Base-by-base conservation (phyloP, 2,888 invertebrate genomes). In the Neuroscelio doddi region DNA sequence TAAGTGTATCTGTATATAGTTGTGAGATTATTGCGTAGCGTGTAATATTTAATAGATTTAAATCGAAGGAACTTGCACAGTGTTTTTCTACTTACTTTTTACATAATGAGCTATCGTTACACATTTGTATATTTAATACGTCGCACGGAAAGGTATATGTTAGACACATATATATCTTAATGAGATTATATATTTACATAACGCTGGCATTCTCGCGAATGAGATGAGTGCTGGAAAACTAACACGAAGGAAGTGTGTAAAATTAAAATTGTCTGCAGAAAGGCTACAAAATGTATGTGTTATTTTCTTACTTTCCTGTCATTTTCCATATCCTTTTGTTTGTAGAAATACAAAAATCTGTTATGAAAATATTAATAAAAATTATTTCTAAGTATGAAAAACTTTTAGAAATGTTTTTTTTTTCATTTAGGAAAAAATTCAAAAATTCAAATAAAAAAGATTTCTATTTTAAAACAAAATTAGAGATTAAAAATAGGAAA, bases 151-250 rank as follows among this genome's bases (percentile, higher is more conserved):
- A 21, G n/a, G n/a, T 36, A 47, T 27, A 30, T 21, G 16, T 14
- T 10, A 17, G 24, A 36, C 12, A 29, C 36, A 16, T 49, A 34
- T 36, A 49, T 27, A 38, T 49, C 24, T 36, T 38, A 21, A 27
- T 38, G 10, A 38, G 36, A 49, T 38, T 49, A 49, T 38, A 49
- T 38, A 38, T 49, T 49, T 38, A 38, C 34, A 49, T 38, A 49
- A 34, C 1, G 24, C 14, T 12, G 15, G 15, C n/a, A 16, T 46
- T 21, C 3, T 46, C 21, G 16, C 4, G 5, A 21, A 21, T 21
- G 21, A 21, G 21, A 3, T 5, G 21, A 21, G 21, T 5, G 21
- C 2, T 21, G 2, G 21, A 3, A 21, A 21, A 21, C 21, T 21
- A 5, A 21, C 5, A 21, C 3, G 21, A 21, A 26, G n/a, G 24